A percentile compares a stretch with the other conserved stretches of the same genome.
Conservation (phyloP, 2,113 vertebrate species). For the Probosciger aterrimus region DNA sequence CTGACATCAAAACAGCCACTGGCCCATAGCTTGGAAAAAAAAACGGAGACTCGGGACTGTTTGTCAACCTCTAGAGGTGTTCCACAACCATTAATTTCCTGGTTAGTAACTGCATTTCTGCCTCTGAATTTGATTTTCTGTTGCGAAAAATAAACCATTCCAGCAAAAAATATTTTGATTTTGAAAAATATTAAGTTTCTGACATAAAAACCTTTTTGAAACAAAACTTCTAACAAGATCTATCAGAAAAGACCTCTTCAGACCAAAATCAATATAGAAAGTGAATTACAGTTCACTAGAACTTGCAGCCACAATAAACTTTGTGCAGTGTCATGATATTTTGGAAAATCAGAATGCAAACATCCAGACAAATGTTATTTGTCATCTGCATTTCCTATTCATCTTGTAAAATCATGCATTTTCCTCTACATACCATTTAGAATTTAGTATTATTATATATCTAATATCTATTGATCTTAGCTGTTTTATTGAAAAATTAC, state of each 20-base stretch:
- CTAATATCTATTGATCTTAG: not conserved
- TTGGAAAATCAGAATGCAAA: not conserved
- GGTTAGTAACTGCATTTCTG: not conserved
- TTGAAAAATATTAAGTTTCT: not conserved
- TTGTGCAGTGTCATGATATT: not conserved
- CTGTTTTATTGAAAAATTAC: not conserved
- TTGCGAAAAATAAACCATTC: not conserved
- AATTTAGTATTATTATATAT: not conserved
- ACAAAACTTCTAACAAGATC: not conserved
- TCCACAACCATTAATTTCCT: not conserved
- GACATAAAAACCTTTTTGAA: not conserved
- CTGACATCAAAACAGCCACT: not conserved
- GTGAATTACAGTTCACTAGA: not conserved
- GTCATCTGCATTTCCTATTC: not conserved
- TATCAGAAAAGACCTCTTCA: not conserved
- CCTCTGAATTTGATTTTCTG: not conserved
- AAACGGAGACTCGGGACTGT: not conserved
- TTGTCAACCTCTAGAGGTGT: not conserved
- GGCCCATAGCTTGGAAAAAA: not conserved
- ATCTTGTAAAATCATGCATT: not conserved
- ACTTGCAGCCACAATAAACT: not conserved
- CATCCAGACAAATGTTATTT: not conserved
- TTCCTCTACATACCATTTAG: not conserved
- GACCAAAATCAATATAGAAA: not conserved
- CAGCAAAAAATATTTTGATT: not conserved